phyloP scores from a whole-genome alignment of 2,113 vertebrate species.

The Amphiprion percula region DNA sequence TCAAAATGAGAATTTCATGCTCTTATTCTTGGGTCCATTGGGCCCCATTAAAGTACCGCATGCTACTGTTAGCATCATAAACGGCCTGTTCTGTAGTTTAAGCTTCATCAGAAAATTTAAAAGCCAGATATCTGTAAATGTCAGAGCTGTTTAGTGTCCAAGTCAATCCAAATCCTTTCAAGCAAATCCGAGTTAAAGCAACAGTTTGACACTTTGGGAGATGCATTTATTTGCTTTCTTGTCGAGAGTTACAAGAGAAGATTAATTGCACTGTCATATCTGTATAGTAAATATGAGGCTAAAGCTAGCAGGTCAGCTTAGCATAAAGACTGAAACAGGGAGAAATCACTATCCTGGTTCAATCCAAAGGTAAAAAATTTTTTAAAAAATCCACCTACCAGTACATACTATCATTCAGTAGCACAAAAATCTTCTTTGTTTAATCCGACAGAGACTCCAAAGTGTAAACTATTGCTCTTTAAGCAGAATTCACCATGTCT shows the following conservation, averaged over 20 bases:
- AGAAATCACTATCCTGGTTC: too few species aligned
- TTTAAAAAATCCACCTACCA: too few species aligned
- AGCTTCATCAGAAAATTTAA: not conserved
- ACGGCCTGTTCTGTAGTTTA: not conserved
- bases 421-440: too few species aligned
- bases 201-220: conserved; percentile 13
- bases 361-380: too few species aligned
- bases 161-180: not conserved
- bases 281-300: not conserved
- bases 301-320: not conserved
- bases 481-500: too few species aligned
- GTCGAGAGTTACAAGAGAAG: not conserved
- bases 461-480: too few species aligned
- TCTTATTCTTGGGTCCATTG: not conserved
- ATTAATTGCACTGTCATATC: not conserved
- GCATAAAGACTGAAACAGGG: not conserved
- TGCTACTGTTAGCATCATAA: not conserved
- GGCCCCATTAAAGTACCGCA: not conserved
- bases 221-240: not conserved
- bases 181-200: conserved; percentile 1
- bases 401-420: too few species aligned
- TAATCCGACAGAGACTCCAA: too few species aligned
- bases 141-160: conserved; percentile 12
- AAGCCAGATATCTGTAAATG: conserved; percentile 8
- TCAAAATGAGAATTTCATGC: conserved; percentile 8